Conservation (phyloP, 2,888 invertebrate genomes). For the Luperina nickerlii region DNA sequence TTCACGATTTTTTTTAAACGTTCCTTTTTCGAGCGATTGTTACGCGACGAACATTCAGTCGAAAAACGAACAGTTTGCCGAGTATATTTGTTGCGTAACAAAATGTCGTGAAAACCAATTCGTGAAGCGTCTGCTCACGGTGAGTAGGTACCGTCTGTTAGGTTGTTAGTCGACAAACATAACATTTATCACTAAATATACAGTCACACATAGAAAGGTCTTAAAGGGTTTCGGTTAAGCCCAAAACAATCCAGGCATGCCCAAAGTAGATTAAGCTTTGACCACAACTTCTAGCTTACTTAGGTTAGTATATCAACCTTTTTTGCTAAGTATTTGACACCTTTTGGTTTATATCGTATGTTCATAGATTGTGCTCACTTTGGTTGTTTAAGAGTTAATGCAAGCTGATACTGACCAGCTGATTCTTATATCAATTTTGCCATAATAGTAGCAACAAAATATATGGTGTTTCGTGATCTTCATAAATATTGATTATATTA, state of each 20-base stretch:
- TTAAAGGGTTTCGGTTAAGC: slow-evolving; percentile 1
- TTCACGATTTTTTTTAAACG: not conserved
- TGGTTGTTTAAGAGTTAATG: not conserved
- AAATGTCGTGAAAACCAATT: not conserved
- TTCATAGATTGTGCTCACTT: slow-evolving; percentile 1
- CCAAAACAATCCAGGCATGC: not conserved
- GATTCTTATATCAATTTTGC: not conserved
- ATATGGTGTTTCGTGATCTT: no score
- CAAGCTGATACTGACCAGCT: not conserved
- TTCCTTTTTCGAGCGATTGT: not conserved
- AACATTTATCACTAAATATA: not conserved
- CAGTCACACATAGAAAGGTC: not conserved
- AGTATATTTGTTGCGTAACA: not conserved
- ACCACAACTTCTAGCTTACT: slow-evolving; percentile 21
- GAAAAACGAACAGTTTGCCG: not conserved
- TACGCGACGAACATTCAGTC: not conserved
- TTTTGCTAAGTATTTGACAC: slow-evolving; percentile 15
- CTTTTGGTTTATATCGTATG: not conserved
- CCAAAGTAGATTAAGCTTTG: slow-evolving; percentile 18
- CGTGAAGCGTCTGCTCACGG: not conserved
- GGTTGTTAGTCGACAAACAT: not conserved
- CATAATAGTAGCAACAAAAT: not conserved
- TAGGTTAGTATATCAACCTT: slow-evolving; percentile 18
- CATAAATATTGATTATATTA: no score
- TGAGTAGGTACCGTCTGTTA: not conserved